Conservation (phyloP, 2,888 invertebrate genomes). For the Apamea sordens region DNA sequence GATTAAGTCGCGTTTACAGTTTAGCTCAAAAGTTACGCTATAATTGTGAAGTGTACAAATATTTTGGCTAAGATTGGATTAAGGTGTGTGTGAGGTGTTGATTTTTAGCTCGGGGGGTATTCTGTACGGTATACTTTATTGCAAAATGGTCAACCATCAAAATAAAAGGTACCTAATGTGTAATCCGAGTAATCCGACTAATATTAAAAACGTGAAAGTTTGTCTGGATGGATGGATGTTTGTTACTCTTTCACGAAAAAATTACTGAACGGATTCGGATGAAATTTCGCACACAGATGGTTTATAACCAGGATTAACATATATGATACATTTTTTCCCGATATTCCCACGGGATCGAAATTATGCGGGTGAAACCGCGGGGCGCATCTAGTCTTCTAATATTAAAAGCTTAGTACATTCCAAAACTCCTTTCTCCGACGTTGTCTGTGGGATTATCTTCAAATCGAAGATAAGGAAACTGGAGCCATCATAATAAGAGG, state of each 20-base stretch:
- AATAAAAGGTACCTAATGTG: neutral
- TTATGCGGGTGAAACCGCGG: too few relatives aligned
- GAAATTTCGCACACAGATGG: too few relatives aligned
- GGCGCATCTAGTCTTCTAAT: too few relatives aligned
- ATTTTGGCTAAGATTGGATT: conserved; percentile 64
- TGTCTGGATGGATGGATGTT: too few relatives aligned
- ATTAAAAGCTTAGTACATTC: neutral
- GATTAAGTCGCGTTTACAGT: conserved; percentile 74
- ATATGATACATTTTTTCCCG: too few relatives aligned
- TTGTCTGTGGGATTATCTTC: neutral
- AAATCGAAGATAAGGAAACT: neutral
- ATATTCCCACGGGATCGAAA: too few relatives aligned
- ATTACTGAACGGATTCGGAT: too few relatives aligned
- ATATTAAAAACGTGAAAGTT: too few relatives aligned
- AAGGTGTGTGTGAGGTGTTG: conserved; percentile 51
- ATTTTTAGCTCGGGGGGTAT: conserved; percentile 14
- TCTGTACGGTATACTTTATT: neutral
- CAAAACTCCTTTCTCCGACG: neutral
- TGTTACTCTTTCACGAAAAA: too few relatives aligned
- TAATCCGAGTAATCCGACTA: too few relatives aligned
- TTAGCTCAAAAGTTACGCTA: conserved; percentile 67
- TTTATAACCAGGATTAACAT: too few relatives aligned
- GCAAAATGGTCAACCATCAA: neutral
- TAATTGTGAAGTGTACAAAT: conserved; percentile 69
- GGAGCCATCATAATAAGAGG: neutral